These are phyloP conservation scores for Ophion slaviceki DNA, from an alignment of 2,888 invertebrate genomes.

Conservation along the genomic window DNA sequence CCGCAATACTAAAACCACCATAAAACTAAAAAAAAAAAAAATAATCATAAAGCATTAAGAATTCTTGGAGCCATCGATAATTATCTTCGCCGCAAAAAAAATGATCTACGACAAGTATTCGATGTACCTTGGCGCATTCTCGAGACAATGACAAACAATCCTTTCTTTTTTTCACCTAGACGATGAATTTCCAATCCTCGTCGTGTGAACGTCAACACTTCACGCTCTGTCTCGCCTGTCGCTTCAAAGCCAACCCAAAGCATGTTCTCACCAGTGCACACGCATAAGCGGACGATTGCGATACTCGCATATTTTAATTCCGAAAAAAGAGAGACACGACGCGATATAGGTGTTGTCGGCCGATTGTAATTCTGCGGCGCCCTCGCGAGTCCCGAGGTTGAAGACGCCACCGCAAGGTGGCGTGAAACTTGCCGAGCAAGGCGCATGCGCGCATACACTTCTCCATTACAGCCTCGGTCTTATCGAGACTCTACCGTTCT, in stretches of 20 bases:
- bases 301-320: slow-evolving; percentile 58
- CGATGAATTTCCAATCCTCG: slow-evolving; percentile 46
- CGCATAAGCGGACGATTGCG: slow-evolving; percentile 56
- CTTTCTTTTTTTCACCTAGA: slow-evolving; percentile 1
- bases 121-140: neutral
- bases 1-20: too few species aligned
- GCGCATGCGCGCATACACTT: neutral
- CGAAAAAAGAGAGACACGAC: neutral
- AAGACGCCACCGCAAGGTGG: slow-evolving; percentile 28
- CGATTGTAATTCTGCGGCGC: slow-evolving; percentile 48
- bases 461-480: slow-evolving; percentile 8
- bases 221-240: slow-evolving; percentile 40
- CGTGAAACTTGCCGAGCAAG: neutral
- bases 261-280: slow-evolving; percentile 60
- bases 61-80: neutral
- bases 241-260: slow-evolving; percentile 64
- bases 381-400: slow-evolving; percentile 9
- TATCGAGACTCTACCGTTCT: slow-evolving; percentile 39
- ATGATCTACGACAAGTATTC: too few species aligned
- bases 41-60: neutral
- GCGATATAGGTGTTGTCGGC: slow-evolving; percentile 1
- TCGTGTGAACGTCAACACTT: slow-evolving; percentile 49
- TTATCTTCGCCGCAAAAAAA: too few species aligned
- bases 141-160: neutral
- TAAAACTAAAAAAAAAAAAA: too few species aligned